These are phyloP conservation scores for Cecidostiba fungosa DNA, from an alignment of 2,888 invertebrate species.

Conservation along the genomic window DNA sequence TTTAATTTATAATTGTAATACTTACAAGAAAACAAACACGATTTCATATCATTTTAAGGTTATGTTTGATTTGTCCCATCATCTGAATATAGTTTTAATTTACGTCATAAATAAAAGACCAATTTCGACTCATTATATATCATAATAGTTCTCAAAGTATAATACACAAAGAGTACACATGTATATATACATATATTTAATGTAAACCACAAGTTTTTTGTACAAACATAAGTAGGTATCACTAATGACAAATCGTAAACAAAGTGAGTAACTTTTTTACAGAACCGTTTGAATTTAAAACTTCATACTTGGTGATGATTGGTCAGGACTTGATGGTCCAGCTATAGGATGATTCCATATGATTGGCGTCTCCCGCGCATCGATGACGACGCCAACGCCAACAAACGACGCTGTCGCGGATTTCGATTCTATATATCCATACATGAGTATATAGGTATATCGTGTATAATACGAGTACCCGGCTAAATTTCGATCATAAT, in stretches of 20 bases:
- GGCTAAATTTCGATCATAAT: too few species aligned
- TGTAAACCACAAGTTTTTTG: not conserved
- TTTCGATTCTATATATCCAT: too few species aligned
- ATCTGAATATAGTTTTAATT: not conserved
- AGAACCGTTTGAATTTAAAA: not conserved
- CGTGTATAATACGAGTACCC: too few species aligned
- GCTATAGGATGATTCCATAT: too few species aligned
- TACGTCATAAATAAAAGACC: not conserved
- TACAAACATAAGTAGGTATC: not conserved
- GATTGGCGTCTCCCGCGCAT: too few species aligned
- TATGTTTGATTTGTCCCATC: not conserved
- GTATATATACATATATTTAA: too few species aligned
- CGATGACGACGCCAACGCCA: too few species aligned
- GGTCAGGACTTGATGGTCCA: too few species aligned
- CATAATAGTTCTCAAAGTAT: not conserved
- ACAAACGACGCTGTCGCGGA: too few species aligned
- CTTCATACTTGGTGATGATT: not conserved
- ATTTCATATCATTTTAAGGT: constrained; percentile 6
- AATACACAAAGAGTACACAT: too few species aligned
- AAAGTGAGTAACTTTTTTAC: not conserved
- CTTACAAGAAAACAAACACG: not conserved
- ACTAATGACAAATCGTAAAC: not conserved
- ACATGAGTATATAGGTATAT: too few species aligned
- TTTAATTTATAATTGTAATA: not conserved
- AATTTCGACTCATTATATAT: not conserved